Evolutionary conservation across 2,797 vertebrate species (phyloP), one percentile per base, ranked within the genome.

Genomic region (Zenarchopterus dispar): DNA sequence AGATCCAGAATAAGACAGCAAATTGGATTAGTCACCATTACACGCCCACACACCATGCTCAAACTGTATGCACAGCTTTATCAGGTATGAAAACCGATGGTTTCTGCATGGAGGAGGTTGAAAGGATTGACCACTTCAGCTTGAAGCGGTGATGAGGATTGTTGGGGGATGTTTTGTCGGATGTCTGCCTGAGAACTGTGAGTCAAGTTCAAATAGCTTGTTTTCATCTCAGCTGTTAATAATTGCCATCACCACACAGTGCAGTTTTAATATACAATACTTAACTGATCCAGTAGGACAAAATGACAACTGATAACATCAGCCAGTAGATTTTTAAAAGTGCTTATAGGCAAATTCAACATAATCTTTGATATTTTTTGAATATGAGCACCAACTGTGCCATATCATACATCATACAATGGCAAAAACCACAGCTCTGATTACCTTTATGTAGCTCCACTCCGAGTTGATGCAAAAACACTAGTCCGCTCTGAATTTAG

Each of bases 21-120:
- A 92, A 94, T 93, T 91, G 92, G 91, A 93, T 93, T 92, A 92
- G 83, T 86, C 83, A 85, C 82, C 72, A 89, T 85, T 86, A 87
- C 82, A 72, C 82, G 76, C 81, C 77, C 85, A 88, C 87, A 74
- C 79, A 82, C 56, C 72, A 56, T 56, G 64, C 50, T 53, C 62
- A 59, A 74, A 77, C 62, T 70, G 70, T 78, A 84, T 26, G 3
- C 56, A 61, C 9, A 42, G 73, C 69, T 76, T 56, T 44, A 66
- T 58, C 43, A 71, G 70, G 64, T 62, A 77, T 50, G 49, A 80
- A 78, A 75, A 77, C 36, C 57, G 47, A 22, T 33, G 70, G 64
- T 82, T 56, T 82, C 73, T 62, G 58, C 50, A 60, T 62, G 56
- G 60, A 77, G 56, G 49, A 58, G 76, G 73, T 83, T 82, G 48